Percentiles rank a stretch among this genome's conserved stretches.
These are phyloP conservation scores for Zaprionus bogoriensis DNA, from an alignment of 2,888 invertebrate species.

Conservation along the genomic window DNA sequence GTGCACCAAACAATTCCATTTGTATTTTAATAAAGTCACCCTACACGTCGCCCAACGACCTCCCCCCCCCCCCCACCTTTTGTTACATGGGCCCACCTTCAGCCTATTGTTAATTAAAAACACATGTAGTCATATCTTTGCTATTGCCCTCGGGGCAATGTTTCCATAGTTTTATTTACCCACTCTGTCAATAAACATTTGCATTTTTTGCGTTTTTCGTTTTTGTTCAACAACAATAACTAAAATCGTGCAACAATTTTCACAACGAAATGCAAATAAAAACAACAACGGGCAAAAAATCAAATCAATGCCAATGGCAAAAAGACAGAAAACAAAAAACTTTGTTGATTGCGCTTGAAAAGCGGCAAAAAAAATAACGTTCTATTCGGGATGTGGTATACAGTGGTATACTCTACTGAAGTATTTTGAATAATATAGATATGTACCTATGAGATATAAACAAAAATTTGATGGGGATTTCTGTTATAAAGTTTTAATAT, in stretches of 20 bases:
- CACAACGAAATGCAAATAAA: constrained; percentile 19
- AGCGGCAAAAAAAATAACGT: neutral
- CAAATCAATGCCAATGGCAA: constrained; percentile 53
- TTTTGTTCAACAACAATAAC: constrained; percentile 33
- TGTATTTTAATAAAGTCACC: constrained; percentile 15
- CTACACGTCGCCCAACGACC: too few species aligned
- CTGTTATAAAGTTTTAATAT: too few species aligned
- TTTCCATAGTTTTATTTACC: constrained; percentile 38
- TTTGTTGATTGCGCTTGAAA: constrained; percentile 54
- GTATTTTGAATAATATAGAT: too few species aligned
- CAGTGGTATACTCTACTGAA: neutral
- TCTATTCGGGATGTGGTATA: neutral
- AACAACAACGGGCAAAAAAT: constrained; percentile 32
- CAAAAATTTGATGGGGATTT: too few species aligned
- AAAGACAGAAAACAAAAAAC: constrained; percentile 22
- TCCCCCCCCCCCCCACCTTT: neutral
- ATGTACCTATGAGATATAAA: too few species aligned
- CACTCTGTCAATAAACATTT: constrained; percentile 55
- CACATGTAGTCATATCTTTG: constrained; percentile 26
- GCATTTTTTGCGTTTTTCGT: constrained; percentile 9
- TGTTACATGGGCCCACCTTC: neutral
- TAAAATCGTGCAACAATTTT: constrained; percentile 39
- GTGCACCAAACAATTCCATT: constrained; percentile 4
- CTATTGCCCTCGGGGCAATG: constrained; percentile 7
- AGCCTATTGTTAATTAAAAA: constrained; percentile 51